Evolutionary conservation across 1,140 invertebrate genomes (phyloP).

Genomic region (Phymastichus coffea): DNA sequence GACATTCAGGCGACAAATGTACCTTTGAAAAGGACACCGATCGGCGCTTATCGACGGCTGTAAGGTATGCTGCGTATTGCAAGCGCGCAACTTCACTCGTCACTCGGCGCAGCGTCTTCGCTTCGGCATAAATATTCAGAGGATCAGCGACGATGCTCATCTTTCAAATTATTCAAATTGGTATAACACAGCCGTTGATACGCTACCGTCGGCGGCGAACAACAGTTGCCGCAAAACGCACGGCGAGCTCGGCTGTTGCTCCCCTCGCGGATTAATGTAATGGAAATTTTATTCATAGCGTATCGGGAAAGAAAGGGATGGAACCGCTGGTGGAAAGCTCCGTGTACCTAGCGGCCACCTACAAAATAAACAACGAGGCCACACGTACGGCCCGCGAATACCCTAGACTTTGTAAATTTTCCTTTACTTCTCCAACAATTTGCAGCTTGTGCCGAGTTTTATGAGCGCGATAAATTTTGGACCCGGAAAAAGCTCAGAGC

Average conservation of each 20-base stretch:
- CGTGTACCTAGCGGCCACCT: no score
- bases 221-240: conserved; percentile 7
- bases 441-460: neutral
- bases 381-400: no score
- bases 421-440: neutral
- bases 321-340: neutral
- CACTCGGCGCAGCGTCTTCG: neutral
- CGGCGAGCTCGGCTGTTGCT: neutral
- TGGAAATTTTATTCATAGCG: conserved; percentile 25
- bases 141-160: conserved; percentile 5
- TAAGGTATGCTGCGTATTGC: no score
- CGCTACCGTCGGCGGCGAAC: neutral
- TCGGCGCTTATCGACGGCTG: no score
- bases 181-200: neutral
- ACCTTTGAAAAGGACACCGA: no score
- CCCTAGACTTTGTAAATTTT: neutral
- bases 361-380: no score
- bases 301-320: conserved; percentile 2
- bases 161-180: conserved; percentile 14
- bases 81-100: no score
- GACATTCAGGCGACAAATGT: no score
- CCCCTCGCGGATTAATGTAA: conserved; percentile 4
- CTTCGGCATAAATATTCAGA: conserved; percentile 6
- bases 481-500: no score
- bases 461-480: neutral